Conservation (phyloP, 2,888 invertebrate genomes). For the Pegoplata infirma region DNA sequence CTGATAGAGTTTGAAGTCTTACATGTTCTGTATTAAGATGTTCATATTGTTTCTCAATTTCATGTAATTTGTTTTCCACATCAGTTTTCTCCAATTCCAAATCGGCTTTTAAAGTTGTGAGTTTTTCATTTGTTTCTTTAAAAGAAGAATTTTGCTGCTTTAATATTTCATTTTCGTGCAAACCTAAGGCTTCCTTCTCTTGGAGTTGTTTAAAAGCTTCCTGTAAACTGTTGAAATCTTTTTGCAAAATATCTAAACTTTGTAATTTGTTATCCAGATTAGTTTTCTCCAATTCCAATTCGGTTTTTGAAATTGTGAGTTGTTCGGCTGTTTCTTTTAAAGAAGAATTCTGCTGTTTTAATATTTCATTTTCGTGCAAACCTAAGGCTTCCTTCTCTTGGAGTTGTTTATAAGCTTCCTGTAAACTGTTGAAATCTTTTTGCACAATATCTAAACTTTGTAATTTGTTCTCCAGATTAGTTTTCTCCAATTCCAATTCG, state of each 20-base stretch:
- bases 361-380: too few relatives aligned
- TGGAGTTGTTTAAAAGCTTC: too few relatives aligned
- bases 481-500: constrained; percentile 28
- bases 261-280: constrained; percentile 5
- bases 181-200: too few relatives aligned
- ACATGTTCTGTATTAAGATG: constrained; percentile 8
- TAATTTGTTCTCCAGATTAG: background rate
- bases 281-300: constrained; percentile 14
- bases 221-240: too few relatives aligned
- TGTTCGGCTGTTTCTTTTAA: background rate
- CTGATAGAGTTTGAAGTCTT: constrained; percentile 12
- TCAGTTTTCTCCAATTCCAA: constrained; percentile 13
- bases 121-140: background rate
- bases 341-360: too few relatives aligned
- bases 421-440: too few relatives aligned
- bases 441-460: background rate
- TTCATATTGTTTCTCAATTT: constrained; percentile 10
- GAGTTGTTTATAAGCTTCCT: too few relatives aligned
- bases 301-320: constrained; percentile 16
- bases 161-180: too few relatives aligned
- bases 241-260: too few relatives aligned
- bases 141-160: too few relatives aligned
- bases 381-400: too few relatives aligned
- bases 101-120: constrained; percentile 3
- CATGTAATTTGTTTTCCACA: constrained; percentile 15